These are phyloP conservation scores for Amblyopsis hoosieri DNA, from an alignment of 2,797 vertebrate species.

Conservation along the genomic window DNA sequence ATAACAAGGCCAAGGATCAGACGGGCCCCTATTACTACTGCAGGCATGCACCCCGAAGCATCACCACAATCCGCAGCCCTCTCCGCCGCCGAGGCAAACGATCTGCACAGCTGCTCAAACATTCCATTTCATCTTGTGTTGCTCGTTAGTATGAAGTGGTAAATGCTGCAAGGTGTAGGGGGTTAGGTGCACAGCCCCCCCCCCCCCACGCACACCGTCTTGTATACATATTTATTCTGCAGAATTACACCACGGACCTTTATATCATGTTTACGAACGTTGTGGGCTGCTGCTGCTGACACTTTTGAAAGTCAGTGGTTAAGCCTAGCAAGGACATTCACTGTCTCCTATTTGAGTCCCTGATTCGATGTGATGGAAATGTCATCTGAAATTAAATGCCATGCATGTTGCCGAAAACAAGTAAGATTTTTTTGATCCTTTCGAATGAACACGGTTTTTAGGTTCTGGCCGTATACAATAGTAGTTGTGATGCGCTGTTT, in stretches of 20 bases:
- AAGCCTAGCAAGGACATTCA: slow-evolving; percentile 34
- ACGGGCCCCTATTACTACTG: slow-evolving; percentile 71
- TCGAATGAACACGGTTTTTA: slow-evolving; percentile 30
- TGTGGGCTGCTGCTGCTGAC: background rate
- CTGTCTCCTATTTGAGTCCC: slow-evolving; percentile 37
- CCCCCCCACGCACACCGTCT: too few species aligned
- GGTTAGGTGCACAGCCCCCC: slow-evolving; percentile 49
- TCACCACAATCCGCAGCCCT: slow-evolving; percentile 30
- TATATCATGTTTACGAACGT: too few species aligned
- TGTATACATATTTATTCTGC: background rate
- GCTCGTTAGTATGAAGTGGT: slow-evolving; percentile 47
- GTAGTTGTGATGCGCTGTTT: slow-evolving; percentile 31
- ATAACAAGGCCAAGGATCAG: slow-evolving; percentile 78
- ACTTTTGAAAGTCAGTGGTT: slow-evolving; percentile 39
- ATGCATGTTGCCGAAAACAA: slow-evolving; percentile 1
- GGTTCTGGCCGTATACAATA: slow-evolving; percentile 41
- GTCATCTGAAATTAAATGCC: slow-evolving; percentile 19
- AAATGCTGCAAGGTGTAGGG: slow-evolving; percentile 53
- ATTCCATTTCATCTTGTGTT: slow-evolving; percentile 69
- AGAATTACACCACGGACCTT: too few species aligned
- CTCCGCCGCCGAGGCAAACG: slow-evolving; percentile 53
- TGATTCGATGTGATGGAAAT: slow-evolving; percentile 34
- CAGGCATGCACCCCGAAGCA: slow-evolving; percentile 58
- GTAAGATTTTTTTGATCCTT: background rate
- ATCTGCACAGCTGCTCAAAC: slow-evolving; percentile 66